These are phyloP conservation scores for Trachops cirrhosus DNA, from an alignment of 2,797 vertebrate species.

Conservation along the genomic window DNA sequence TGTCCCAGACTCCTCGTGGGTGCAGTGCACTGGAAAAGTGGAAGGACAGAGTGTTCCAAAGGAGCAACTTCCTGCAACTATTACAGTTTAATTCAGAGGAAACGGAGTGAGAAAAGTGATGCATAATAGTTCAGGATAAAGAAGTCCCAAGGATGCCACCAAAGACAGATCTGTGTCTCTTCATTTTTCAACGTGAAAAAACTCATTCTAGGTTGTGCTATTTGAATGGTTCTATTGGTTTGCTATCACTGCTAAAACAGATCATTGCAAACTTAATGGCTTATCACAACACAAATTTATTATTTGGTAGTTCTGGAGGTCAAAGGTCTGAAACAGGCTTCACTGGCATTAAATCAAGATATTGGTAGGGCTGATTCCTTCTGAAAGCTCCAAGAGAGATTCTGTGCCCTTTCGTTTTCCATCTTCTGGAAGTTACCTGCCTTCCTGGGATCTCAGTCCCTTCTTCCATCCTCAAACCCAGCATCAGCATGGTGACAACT, in stretches of 20 bases:
- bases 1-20: background rate
- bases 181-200: background rate
- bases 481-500: background rate
- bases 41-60: background rate
- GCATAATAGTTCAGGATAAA: background rate
- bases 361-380: background rate
- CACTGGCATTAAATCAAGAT: background rate
- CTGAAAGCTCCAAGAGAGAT: background rate
- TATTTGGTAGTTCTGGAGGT: background rate
- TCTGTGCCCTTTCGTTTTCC: no score
- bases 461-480: background rate
- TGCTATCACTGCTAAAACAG: background rate
- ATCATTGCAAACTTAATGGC: background rate
- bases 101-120: background rate
- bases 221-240: background rate
- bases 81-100: background rate
- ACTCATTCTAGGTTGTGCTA: background rate
- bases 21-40: background rate
- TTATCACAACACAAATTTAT: background rate
- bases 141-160: background rate
- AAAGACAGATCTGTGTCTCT: background rate
- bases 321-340: background rate
- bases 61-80: background rate
- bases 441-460: background rate
- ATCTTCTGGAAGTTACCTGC: background rate